A percentile compares a stretch with the other conserved stretches of the same genome.
Evolutionary conservation across 2,797 vertebrate species (phyloP).

Genomic region (Synanceia verrucosa): DNA sequence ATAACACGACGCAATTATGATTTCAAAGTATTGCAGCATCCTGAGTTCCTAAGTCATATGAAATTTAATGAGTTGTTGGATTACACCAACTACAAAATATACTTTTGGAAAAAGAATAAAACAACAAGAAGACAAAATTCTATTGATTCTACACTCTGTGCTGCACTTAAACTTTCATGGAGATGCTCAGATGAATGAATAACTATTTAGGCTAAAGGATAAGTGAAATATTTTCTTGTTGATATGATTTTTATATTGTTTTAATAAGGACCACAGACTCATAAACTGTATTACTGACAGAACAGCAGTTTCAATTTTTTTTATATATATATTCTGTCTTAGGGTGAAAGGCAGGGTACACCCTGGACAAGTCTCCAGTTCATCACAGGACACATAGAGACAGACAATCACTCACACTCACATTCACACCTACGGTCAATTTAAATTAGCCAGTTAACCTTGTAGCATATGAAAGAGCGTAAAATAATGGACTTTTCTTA

Average conservation of each 20-base stretch:
- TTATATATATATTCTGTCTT: too few species aligned
- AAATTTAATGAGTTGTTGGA: not conserved
- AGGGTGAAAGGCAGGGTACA: too few species aligned
- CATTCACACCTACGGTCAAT: too few species aligned
- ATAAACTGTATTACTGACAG: not conserved
- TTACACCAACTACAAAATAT: not conserved
- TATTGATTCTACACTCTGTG: not conserved
- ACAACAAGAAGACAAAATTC: not conserved
- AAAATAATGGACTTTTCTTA: too few species aligned
- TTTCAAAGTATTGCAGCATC: slow-evolving; percentile 1
- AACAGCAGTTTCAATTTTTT: not conserved
- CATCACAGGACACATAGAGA: too few species aligned
- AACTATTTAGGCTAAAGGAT: not conserved
- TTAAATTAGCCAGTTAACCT: too few species aligned
- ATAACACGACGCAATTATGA: slow-evolving; percentile 16
- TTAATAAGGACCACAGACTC: not conserved
- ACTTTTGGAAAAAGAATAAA: not conserved
- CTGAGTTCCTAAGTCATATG: not conserved
- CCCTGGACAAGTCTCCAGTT: too few species aligned
- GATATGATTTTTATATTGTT: not conserved
- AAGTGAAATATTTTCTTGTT: not conserved
- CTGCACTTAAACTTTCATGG: too few species aligned
- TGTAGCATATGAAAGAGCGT: too few species aligned
- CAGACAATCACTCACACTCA: too few species aligned
- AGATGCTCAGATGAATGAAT: not conserved